phyloP scores from a whole-genome alignment of 2,888 invertebrate species.

The Cephus pulcher region DNA sequence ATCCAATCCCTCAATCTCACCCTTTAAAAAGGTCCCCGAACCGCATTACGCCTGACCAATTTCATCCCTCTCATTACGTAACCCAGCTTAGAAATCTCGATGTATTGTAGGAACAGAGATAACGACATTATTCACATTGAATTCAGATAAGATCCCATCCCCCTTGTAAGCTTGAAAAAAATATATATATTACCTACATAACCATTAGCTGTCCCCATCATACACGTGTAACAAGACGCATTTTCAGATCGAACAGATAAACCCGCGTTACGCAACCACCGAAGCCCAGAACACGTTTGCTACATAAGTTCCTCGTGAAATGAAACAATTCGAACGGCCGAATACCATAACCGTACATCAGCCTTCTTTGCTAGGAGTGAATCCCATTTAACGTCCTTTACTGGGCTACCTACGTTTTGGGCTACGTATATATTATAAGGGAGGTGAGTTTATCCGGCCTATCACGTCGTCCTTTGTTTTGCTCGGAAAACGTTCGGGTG shows the following conservation, averaged over 20 bases:
- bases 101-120: too few species aligned
- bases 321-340: constrained; percentile 34
- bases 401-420: constrained; percentile 11
- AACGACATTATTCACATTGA: too few species aligned
- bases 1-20: too few species aligned
- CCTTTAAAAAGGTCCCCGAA: too few species aligned
- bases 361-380: constrained; percentile 26
- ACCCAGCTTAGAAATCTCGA: too few species aligned
- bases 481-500: constrained; percentile 29
- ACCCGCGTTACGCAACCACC: constrained; percentile 35
- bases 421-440: constrained; percentile 21
- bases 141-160: too few species aligned
- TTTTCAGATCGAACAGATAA: constrained; percentile 23
- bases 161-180: too few species aligned
- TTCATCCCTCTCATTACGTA: too few species aligned
- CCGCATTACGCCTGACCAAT: too few species aligned
- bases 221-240: not conserved
- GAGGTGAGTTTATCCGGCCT: not conserved
- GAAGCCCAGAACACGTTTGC: constrained; percentile 31
- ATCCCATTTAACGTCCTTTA: constrained; percentile 31
- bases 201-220: not conserved
- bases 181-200: too few species aligned
- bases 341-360: constrained; percentile 39
- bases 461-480: constrained; percentile 33
- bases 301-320: constrained; percentile 33